phyloP scores from a whole-genome alignment of 2,113 vertebrate genomes.

The Diglossa brunneiventris region DNA sequence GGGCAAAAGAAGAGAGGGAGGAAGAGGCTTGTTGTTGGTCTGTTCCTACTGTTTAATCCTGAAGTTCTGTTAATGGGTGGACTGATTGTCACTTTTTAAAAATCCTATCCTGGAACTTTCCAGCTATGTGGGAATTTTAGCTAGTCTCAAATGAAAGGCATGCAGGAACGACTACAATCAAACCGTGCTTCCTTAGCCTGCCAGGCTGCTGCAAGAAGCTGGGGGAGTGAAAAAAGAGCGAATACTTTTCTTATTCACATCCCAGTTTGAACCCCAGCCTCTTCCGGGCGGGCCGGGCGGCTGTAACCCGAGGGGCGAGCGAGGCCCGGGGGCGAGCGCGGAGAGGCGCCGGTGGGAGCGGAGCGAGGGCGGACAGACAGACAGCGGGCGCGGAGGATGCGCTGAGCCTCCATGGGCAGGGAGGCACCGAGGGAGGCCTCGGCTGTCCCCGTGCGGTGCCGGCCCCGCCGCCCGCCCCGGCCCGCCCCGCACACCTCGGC shows the following conservation, averaged over 20 bases:
- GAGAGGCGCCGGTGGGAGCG: accelerated
- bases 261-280: not conserved
- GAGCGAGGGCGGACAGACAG: too few species aligned
- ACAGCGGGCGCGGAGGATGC: too few species aligned
- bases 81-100: not conserved
- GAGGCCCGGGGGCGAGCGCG: too few species aligned
- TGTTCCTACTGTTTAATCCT: accelerated
- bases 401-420: too few species aligned
- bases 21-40: not conserved
- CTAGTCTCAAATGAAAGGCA: not conserved
- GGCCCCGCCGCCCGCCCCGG: not conserved
- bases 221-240: accelerated
- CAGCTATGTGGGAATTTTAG: not conserved
- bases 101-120: not conserved
- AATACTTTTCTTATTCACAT: not conserved
- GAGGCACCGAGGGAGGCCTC: not conserved
- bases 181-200: accelerated
- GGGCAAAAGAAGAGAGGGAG: too few species aligned
- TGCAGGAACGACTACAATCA: not conserved
- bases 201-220: not conserved
- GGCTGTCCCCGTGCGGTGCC: not conserved
- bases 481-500: not conserved
- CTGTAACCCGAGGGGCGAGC: not conserved
- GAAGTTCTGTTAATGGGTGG: not conserved
- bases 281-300: not conserved